Conservation (phyloP, 2,888 invertebrate species). For the Bellardia pandia region DNA sequence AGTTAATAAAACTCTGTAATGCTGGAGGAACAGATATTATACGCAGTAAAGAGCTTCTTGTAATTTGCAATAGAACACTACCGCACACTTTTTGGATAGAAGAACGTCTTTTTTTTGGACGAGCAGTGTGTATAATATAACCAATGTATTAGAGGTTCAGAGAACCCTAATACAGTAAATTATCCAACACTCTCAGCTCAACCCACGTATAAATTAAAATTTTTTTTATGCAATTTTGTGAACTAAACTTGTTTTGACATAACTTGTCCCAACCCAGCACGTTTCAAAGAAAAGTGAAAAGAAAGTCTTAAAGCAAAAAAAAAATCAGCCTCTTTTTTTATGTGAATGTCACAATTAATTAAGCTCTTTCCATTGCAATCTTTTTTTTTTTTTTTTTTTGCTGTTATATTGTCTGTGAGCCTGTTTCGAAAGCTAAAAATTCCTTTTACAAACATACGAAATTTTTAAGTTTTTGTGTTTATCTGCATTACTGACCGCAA, state of each 20-base stretch:
- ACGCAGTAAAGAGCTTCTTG: no score
- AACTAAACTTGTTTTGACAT: slow-evolving; percentile 9
- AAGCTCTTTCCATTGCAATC: not conserved
- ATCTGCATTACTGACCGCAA: slow-evolving; percentile 73
- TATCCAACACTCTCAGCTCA: no score
- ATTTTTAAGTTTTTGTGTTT: slow-evolving; percentile 56
- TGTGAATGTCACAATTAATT: slow-evolving; percentile 28
- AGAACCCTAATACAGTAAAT: no score
- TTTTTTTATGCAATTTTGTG: not conserved
- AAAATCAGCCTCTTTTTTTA: not conserved
- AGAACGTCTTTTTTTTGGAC: no score
- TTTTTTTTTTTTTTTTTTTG: not conserved
- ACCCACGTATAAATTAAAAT: no score
- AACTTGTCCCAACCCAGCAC: not conserved
- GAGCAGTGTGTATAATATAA: no score
- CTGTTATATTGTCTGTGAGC: not conserved
- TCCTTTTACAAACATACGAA: not conserved
- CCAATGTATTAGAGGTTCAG: no score
- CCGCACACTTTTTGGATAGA: no score
- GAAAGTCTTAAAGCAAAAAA: slow-evolving; percentile 1
- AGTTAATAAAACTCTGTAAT: no score
- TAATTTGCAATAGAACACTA: no score
- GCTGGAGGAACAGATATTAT: no score
- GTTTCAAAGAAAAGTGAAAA: not conserved
- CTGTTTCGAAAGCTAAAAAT: not conserved